Percentiles rank a stretch among this genome's conserved stretches.
Evolutionary conservation across 2,888 invertebrate species (phyloP).

Genomic region (Nemoura dubitans): DNA sequence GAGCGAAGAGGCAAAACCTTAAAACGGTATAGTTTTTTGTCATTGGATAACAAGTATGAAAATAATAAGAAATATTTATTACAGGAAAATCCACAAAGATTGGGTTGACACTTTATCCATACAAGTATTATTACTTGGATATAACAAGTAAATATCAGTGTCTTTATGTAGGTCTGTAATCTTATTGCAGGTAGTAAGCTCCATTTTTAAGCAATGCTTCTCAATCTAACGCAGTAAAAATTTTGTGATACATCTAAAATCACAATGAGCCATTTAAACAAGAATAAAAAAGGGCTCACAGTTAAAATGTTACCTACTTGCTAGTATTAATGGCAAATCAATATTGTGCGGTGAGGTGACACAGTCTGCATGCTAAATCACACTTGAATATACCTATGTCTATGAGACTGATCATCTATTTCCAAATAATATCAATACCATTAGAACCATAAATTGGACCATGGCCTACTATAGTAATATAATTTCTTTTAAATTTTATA

Average conservation of each 20-base stretch:
- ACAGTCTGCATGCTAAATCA: not conserved
- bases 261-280: too few species aligned
- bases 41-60: not conserved
- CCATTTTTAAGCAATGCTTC: not conserved
- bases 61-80: constrained; percentile 12
- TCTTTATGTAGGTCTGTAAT: not conserved
- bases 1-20: too few species aligned
- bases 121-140: not conserved
- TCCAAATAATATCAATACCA: not conserved
- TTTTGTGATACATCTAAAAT: not conserved
- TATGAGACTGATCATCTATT: not conserved
- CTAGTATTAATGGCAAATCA: not conserved
- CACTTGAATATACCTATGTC: not conserved
- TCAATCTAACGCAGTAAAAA: not conserved
- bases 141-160: not conserved
- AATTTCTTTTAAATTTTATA: not conserved
- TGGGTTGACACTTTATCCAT: not conserved
- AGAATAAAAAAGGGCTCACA: too few species aligned
- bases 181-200: constrained; percentile 12
- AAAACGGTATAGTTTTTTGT: too few species aligned
- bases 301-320: not conserved
- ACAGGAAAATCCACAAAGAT: not conserved
- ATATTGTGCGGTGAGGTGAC: not conserved
- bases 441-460: not conserved
- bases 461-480: not conserved